Percentiles rank a stretch among this genome's conserved stretches.
Evolutionary conservation across 2,797 vertebrate genomes (phyloP).

Genomic region (Gallinago solitaria): DNA sequence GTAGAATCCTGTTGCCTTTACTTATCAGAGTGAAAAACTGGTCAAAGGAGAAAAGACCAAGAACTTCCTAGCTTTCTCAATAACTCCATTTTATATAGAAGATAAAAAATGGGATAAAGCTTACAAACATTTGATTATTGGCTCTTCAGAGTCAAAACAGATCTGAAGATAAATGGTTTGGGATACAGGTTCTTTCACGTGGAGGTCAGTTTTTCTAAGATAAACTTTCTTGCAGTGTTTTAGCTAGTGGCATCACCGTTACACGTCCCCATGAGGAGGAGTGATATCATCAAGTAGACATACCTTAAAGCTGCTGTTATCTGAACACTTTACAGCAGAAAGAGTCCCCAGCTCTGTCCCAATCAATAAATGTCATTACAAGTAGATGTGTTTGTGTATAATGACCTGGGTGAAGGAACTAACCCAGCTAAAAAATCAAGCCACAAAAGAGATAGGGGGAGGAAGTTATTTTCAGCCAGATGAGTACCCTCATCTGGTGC

Average conservation of each 20-base stretch:
- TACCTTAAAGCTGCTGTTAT: background rate
- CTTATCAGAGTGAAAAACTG: background rate
- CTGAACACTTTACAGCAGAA: background rate
- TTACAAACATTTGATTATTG: background rate
- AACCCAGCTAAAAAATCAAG: background rate
- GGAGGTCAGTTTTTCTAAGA: background rate
- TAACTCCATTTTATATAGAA: fast-evolving
- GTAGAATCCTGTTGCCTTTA: background rate
- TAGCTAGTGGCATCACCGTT: background rate
- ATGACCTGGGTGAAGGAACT: background rate
- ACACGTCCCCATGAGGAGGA: fast-evolving
- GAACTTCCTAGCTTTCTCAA: background rate
- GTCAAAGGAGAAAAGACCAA: background rate
- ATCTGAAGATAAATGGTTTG: background rate
- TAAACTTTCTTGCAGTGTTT: background rate
- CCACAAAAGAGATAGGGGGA: background rate
- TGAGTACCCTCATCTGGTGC: background rate
- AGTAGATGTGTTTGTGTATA: background rate
- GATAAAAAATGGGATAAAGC: background rate
- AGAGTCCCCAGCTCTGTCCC: background rate
- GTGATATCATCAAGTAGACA: background rate
- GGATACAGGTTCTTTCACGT: background rate
- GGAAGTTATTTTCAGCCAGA: background rate
- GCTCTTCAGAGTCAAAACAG: background rate
- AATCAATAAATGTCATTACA: background rate